Base-by-base conservation (phyloP, 2,797 vertebrate species). In the Trichosurus vulpecula region DNA sequence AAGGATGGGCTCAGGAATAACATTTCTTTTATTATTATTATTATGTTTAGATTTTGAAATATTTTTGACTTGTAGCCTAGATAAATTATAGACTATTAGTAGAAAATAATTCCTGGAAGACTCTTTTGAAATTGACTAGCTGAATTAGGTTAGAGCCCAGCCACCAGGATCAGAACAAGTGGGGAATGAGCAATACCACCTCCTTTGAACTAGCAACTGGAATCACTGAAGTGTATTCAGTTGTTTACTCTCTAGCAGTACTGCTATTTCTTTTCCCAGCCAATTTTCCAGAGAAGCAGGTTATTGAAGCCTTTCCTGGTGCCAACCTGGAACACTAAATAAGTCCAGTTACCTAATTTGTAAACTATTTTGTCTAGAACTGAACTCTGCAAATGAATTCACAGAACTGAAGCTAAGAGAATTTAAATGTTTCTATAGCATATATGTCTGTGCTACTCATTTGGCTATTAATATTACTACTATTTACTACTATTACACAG, bases 1-100 rank as follows among this genome's bases (percentile, higher is more conserved):
- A 94, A 96, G 97, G 93, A 97, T 96, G 97, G 92, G 94, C 91
- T 94, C 92, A 95, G 95, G 92, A 96, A 96, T 95, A 52, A 93
- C 74, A 52, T 52, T 81, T 94, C 6, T 97, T 95, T 97, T 93
- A 27, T 25, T 55, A 54, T 93, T 31, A 58, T 81, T n/a, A 92
- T 96, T 97, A 89, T 94, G 93, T 91, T 94, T 94, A 97, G 87
- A 93, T 4, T 91, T 52, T 95, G 81, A 35, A 81, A 35, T 97
- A 94, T 66, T 95, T n/a, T n/a, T 94, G 92, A 0, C 0, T 81
- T 54, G 47, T 90, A 89, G 10, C n/a, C 92, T 0, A 56, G 89
- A 47, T 66, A 96, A 97, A 93, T 87, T 54, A 0, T 57, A 31
- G 74, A 52, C 58, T 94, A 27, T 56, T 95, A 81, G 52, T 95